Percentiles rank a stretch among this genome's conserved stretches.
Evolutionary conservation across 92 coral and sea anemone genomes (phyloP).

Genomic region (Siderastrea siderea): DNA sequence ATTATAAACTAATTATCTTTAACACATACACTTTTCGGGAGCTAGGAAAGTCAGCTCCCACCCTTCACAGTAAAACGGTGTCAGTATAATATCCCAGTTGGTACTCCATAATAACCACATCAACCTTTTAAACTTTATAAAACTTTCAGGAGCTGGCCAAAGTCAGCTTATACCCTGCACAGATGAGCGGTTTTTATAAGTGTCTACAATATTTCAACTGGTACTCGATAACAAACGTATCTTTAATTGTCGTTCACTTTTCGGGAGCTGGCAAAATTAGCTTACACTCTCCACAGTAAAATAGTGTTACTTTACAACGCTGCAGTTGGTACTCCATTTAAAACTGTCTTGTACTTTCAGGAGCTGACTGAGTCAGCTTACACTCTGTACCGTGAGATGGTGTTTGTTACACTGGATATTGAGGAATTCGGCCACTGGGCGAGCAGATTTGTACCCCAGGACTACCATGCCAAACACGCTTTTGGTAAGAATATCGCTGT

Average conservation of each 20-base stretch:
- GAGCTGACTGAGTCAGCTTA: conserved; percentile 91
- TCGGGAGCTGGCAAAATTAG: conserved; percentile 90
- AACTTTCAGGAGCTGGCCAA: too few relatives aligned
- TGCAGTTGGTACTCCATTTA: too few relatives aligned
- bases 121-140: too few relatives aligned
- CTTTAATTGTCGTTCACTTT: background rate
- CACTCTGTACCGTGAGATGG: conserved; percentile 87
- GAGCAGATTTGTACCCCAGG: conserved; percentile 91
- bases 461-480: conserved; percentile 82
- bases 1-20: too few relatives aligned
- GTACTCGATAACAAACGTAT: background rate
- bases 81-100: too few relatives aligned
- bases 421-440: conserved; percentile 98
- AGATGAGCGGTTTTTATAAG: too few relatives aligned
- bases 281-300: conserved; percentile 88
- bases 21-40: too few relatives aligned
- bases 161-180: too few relatives aligned
- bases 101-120: too few relatives aligned
- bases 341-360: conserved; percentile 40
- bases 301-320: conserved; percentile 55
- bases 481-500: conserved; percentile 64
- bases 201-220: background rate
- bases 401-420: conserved; percentile 87
- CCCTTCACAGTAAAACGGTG: too few relatives aligned
- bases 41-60: too few relatives aligned